Conservation (phyloP, 2,113 vertebrate genomes). For the Scytalopus superciliaris region DNA sequence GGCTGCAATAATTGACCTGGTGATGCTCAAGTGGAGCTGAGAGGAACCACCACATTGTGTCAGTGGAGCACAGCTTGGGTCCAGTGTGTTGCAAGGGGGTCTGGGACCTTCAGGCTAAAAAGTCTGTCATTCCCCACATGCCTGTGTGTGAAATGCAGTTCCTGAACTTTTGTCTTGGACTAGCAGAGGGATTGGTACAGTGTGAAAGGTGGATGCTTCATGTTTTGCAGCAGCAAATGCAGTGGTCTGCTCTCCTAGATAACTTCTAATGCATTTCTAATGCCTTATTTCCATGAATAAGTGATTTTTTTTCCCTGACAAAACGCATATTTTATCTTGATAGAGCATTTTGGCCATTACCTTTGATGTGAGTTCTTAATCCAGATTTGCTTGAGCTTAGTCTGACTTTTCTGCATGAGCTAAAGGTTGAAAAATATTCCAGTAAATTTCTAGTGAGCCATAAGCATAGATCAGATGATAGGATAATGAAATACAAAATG, state of each 20-base stretch:
- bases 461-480: not conserved
- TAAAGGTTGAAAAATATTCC: not conserved
- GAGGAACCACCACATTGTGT: not conserved
- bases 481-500: not conserved
- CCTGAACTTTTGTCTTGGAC: not conserved
- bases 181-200: not conserved
- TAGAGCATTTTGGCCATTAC: not conserved
- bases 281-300: not conserved
- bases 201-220: not conserved
- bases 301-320: not conserved
- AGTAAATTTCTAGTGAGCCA: not conserved
- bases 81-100: not conserved
- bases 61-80: not conserved
- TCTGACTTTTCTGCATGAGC: not conserved
- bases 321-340: not conserved
- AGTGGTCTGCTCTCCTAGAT: not conserved
- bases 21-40: not conserved
- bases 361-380: slow-evolving; percentile 5
- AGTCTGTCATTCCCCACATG: not conserved
- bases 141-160: not conserved
- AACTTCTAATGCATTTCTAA: not conserved
- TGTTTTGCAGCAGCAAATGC: not conserved
- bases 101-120: not conserved
- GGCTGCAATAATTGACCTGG: not conserved
- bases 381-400: not conserved